phyloP scores from a whole-genome alignment of 2,113 vertebrate species.

The Pteruthius melanotis region DNA sequence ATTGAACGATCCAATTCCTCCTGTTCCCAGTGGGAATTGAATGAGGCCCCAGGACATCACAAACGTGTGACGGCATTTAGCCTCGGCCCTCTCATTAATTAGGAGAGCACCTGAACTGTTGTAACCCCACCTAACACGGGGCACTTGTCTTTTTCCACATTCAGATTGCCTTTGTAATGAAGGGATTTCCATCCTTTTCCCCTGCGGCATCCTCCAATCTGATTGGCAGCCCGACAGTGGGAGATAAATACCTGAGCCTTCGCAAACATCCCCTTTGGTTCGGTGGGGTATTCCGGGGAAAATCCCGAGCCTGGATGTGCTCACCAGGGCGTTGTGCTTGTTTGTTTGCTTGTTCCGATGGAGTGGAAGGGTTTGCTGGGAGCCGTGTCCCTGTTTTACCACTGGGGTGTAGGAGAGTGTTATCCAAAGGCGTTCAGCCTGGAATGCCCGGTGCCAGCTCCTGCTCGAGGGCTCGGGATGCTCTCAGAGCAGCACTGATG shows the following conservation, averaged over 20 bases:
- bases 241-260: background rate
- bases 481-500: background rate
- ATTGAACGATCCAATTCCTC: background rate
- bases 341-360: background rate
- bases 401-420: slow-evolving; percentile 23
- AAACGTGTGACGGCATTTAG: background rate
- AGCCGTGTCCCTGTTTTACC: background rate
- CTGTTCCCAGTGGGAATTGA: background rate
- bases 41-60: background rate
- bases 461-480: background rate
- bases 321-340: background rate
- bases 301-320: background rate
- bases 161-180: background rate
- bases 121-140: background rate
- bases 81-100: background rate
- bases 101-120: background rate
- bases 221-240: background rate
- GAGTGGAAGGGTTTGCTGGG: background rate
- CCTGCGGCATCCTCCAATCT: background rate
- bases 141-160: background rate
- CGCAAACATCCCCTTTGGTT: background rate
- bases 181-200: background rate
- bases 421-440: background rate
- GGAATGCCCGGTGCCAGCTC: background rate
- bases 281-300: background rate